Evolutionary conservation across 2,888 invertebrate species (phyloP), one percentile per base, ranked within the genome.

Genomic region (Eudasyphora cyanicolor): DNA sequence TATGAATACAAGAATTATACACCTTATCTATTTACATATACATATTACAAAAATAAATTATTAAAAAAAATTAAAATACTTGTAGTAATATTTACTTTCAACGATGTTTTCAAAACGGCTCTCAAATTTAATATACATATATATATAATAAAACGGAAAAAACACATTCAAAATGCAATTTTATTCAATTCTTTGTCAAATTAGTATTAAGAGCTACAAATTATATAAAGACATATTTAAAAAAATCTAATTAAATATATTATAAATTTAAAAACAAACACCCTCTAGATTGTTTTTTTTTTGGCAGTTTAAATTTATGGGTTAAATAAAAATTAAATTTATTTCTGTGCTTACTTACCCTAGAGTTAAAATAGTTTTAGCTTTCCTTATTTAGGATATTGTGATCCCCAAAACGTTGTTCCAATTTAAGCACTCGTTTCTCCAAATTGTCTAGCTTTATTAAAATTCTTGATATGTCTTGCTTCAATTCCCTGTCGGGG

Each of bases 391-490:
- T 57, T 29, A 54, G 62, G 10, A 51, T 38, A 24, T 54, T 79
- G 64, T 73, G n/a, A 51, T 57, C 67, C 19, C 69, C 73, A 0
- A 86, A 64, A 14, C 86, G 75, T 17, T 79, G 54, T 35, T 82
- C 76, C 19, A 86, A 54, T 12, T 76, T 49, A 64, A 83, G 74
- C 51, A 86, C n/a, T n/a, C 78, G 78, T 82, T 79, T 82, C 0
- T 60, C 60, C 8, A 86, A 77, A 67, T 84, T 81, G 17, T 60
- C 57, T 69, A n/a, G n/a, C n/a, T 79, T 80, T 8, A 81, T 49
- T n/a, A n/a, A n/a, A n/a, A n/a, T n/a, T n/a, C n/a, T n/a, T n/a
- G n/a, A n/a, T n/a, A n/a, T 81, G 17, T 60, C 57, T 69, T n/a
- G n/a, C n/a, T 79, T 80, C 5, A 81, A 38, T 35, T 84, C 84